Conservation (phyloP, 2,888 invertebrate species). For the Venustoraphidia nigricollis region DNA sequence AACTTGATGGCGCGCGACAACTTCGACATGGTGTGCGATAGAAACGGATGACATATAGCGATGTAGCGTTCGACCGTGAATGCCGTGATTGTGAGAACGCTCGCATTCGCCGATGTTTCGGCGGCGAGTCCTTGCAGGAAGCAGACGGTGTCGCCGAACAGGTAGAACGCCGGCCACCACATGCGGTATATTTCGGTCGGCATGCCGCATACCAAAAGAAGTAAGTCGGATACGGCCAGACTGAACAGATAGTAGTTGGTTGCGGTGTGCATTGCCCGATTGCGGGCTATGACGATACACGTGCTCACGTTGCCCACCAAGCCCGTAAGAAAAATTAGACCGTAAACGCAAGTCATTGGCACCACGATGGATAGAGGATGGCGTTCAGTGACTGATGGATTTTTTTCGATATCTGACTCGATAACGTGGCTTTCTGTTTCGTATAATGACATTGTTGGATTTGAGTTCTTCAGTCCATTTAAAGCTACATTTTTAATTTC, state of each 20-base stretch:
- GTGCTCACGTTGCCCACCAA: constrained; percentile 66
- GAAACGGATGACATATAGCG: constrained; percentile 53
- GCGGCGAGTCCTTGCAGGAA: constrained; percentile 58
- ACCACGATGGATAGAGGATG: constrained; percentile 45
- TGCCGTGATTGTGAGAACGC: constrained; percentile 49
- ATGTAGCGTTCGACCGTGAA: constrained; percentile 57
- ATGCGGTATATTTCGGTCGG: constrained; percentile 64
- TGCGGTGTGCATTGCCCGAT: constrained; percentile 69
- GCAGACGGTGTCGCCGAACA: constrained; percentile 65
- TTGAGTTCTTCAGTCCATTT: no score
- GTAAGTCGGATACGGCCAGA: constrained; percentile 60
- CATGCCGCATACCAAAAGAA: constrained; percentile 57
- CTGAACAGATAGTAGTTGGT: constrained; percentile 74
- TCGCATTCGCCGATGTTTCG: constrained; percentile 67
- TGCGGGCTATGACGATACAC: constrained; percentile 60
- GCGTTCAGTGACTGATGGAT: constrained; percentile 16
- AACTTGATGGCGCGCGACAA: constrained; percentile 69
- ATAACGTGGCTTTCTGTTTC: no score
- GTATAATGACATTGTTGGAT: no score
- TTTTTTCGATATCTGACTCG: no score
- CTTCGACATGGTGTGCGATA: constrained; percentile 73
- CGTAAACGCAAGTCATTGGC: constrained; percentile 51
- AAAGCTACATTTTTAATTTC: no score
- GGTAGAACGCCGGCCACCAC: constrained; percentile 58
- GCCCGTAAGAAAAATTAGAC: constrained; percentile 53